Conservation (phyloP, 2,888 invertebrate species). For the Macrophya alboannulata region DNA sequence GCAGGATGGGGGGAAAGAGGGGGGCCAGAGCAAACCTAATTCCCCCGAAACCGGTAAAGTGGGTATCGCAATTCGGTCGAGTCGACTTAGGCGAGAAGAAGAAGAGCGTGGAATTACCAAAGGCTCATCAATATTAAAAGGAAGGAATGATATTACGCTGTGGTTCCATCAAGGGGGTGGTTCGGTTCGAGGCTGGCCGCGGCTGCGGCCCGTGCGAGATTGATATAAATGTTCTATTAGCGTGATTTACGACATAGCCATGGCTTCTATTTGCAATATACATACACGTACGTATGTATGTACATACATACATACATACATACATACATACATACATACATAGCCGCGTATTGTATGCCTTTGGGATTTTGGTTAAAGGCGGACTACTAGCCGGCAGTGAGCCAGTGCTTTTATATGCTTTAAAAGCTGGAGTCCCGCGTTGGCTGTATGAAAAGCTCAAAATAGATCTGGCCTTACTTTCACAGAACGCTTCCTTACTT, state of each 20-base stretch:
- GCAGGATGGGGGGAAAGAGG: not conserved
- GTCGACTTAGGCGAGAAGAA: slow-evolving; percentile 17
- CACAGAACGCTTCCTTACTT: not conserved
- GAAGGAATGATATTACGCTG: slow-evolving; percentile 49
- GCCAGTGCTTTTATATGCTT: slow-evolving; percentile 15
- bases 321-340: not conserved
- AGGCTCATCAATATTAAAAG: slow-evolving; percentile 53
- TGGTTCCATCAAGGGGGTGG: slow-evolving; percentile 8
- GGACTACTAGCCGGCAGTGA: not conserved
- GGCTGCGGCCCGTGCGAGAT: slow-evolving; percentile 17
- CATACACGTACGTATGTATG: not conserved
- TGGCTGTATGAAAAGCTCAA: slow-evolving; percentile 26
- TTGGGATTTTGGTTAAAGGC: not conserved
- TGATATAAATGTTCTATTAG: slow-evolving; percentile 56
- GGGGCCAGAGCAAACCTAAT: slow-evolving; percentile 15
- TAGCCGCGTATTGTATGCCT: not conserved
- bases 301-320: not conserved
- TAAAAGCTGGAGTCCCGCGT: not conserved
- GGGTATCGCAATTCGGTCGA: slow-evolving; percentile 44
- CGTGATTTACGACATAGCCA: slow-evolving; percentile 48
- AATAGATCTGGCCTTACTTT: slow-evolving; percentile 12
- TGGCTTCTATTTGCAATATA: slow-evolving; percentile 41
- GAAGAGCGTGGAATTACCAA: slow-evolving; percentile 34
- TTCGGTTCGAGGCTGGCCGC: not conserved
- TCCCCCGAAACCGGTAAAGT: slow-evolving; percentile 33